Percentiles rank a stretch among this genome's conserved stretches.
Evolutionary conservation across 2,113 vertebrate genomes (phyloP).

Genomic region (Ovis canadensis): DNA sequence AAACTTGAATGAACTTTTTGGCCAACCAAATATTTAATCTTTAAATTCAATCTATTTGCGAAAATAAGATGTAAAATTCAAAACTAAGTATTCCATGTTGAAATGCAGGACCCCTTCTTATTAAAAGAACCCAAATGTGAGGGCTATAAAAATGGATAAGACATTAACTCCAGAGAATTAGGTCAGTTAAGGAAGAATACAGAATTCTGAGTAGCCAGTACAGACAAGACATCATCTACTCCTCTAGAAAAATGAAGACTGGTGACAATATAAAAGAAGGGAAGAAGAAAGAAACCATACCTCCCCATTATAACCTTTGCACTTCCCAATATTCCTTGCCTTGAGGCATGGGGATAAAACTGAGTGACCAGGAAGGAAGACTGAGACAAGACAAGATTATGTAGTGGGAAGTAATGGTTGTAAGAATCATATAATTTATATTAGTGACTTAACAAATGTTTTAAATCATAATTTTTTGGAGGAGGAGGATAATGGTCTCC

Average conservation of each 20-base stretch:
- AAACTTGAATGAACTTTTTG: neutral
- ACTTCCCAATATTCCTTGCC: neutral
- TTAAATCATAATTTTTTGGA: neutral
- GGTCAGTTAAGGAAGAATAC: neutral
- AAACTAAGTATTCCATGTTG: neutral
- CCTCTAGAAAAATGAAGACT: neutral
- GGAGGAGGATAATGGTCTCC: neutral
- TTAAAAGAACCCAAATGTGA: neutral
- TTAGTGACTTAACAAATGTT: neutral
- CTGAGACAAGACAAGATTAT: neutral
- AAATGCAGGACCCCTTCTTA: neutral
- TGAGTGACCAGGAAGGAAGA: neutral
- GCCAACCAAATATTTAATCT: neutral
- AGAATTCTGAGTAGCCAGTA: neutral
- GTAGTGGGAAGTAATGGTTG: neutral
- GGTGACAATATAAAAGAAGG: neutral
- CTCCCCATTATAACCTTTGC: neutral
- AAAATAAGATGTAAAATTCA: neutral
- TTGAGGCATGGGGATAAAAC: neutral
- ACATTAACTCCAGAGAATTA: neutral
- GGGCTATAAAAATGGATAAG: neutral
- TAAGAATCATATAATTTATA: neutral
- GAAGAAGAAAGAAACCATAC: neutral
- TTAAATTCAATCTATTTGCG: slow-evolving; percentile 2
- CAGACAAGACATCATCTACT: neutral